phyloP scores from a whole-genome alignment of 2,797 vertebrate species.

The Malacoraja senta region DNA sequence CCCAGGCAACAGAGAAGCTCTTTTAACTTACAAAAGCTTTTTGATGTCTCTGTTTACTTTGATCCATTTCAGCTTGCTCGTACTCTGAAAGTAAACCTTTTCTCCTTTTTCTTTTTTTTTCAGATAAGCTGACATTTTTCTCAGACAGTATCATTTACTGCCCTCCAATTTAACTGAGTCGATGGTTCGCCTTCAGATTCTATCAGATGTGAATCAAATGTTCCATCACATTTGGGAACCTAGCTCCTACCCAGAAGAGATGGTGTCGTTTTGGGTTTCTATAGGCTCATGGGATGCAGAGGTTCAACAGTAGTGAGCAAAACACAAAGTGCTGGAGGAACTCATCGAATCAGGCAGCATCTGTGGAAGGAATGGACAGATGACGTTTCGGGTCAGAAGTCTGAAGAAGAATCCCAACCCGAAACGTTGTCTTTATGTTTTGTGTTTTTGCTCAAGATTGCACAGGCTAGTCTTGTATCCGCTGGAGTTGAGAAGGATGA shows the following conservation, averaged over 20 bases:
- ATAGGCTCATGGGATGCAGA: background rate
- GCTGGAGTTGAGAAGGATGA: no score
- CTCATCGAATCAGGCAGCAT: no score
- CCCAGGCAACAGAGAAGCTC: constrained; percentile 73
- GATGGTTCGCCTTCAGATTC: constrained; percentile 58
- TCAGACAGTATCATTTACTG: constrained; percentile 90
- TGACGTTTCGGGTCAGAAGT: no score
- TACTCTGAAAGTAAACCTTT: constrained; percentile 68
- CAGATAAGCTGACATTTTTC: constrained; percentile 63
- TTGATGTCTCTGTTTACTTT: constrained; percentile 87
- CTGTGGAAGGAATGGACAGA: no score
- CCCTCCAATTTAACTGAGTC: constrained; percentile 67
- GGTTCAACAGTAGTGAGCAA: background rate
- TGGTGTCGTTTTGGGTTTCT: background rate
- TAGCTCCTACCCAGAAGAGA: background rate
- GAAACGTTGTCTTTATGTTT: no score
- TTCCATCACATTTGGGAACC: background rate
- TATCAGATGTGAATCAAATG: constrained; percentile 53
- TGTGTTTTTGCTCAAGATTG: no score
- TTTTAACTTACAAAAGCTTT: constrained; percentile 89
- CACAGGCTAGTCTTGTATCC: no score
- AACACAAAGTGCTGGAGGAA: no score
- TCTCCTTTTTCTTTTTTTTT: constrained; percentile 54
- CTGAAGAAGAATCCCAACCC: no score
- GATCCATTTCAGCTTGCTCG: constrained; percentile 85